These are phyloP conservation scores for Vollenhovia emeryi DNA, from an alignment of 1,140 invertebrate species.

Conservation along the genomic window DNA sequence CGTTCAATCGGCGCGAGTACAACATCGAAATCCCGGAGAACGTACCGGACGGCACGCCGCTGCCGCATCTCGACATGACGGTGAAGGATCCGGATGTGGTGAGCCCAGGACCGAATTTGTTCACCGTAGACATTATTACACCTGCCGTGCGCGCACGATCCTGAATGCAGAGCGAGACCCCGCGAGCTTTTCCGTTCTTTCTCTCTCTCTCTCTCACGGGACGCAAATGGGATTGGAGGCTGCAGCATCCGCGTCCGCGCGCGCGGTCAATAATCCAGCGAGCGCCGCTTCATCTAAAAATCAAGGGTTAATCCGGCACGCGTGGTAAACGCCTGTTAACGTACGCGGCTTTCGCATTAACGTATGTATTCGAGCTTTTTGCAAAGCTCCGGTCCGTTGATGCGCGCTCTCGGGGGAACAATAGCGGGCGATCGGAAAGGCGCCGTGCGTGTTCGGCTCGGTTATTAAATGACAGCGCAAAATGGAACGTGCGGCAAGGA, in stretches of 20 bases:
- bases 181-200: no score
- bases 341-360: conserved; percentile 13
- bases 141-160: neutral
- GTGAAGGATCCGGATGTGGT: conserved; percentile 95
- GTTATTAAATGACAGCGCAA: conserved; percentile 26
- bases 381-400: no score
- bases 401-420: neutral
- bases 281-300: conserved; percentile 8
- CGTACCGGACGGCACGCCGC: conserved; percentile 91
- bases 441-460: neutral
- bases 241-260: neutral
- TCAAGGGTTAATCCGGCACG: neutral
- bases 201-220: neutral
- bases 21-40: conserved; percentile 93
- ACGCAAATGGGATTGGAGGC: neutral
- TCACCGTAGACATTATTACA: neutral
- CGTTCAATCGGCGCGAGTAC: conserved; percentile 93
- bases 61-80: conserved; percentile 94
- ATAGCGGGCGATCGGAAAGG: conserved; percentile 17
- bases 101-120: conserved; percentile 77
- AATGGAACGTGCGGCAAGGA: neutral
- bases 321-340: conserved; percentile 28
- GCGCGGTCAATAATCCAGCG: neutral
- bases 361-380: conserved; percentile 33
- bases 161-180: neutral